Conservation (phyloP, 1,140 invertebrate genomes). For the Vanessa tameamea region DNA sequence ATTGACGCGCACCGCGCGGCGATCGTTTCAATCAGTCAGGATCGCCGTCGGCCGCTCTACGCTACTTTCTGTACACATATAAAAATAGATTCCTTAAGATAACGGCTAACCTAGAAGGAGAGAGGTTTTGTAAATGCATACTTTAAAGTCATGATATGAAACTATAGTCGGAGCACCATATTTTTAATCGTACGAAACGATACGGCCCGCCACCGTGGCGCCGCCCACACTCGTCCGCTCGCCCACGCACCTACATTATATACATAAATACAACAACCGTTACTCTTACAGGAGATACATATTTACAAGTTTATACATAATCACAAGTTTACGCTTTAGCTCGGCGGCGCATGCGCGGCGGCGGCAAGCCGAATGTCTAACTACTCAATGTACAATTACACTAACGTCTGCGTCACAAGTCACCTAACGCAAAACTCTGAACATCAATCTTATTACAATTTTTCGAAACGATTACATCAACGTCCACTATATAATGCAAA, state of each 20-base stretch:
- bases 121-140: conserved; percentile 65
- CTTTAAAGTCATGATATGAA: conserved; percentile 72
- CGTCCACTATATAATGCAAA: neutral
- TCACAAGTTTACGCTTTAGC: neutral
- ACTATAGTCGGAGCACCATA: conserved; percentile 72
- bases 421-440: conserved; percentile 4
- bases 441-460: neutral
- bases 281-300: conserved; percentile 20
- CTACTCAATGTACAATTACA: conserved; percentile 12
- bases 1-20: conserved; percentile 25
- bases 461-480: neutral
- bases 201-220: conserved; percentile 23
- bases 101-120: conserved; percentile 64
- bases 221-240: neutral
- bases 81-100: conserved; percentile 69
- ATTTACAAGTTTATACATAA: conserved; percentile 32
- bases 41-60: conserved; percentile 32
- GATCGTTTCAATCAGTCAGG: conserved; percentile 37
- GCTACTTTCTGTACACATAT: conserved; percentile 55
- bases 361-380: neutral
- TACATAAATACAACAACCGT: conserved; percentile 34
- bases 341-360: neutral
- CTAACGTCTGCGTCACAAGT: neutral
- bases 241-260: conserved; percentile 32
- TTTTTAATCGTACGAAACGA: conserved; percentile 49